Conservation (phyloP, 2,888 invertebrate species). For the Emmelina monodactyla region DNA sequence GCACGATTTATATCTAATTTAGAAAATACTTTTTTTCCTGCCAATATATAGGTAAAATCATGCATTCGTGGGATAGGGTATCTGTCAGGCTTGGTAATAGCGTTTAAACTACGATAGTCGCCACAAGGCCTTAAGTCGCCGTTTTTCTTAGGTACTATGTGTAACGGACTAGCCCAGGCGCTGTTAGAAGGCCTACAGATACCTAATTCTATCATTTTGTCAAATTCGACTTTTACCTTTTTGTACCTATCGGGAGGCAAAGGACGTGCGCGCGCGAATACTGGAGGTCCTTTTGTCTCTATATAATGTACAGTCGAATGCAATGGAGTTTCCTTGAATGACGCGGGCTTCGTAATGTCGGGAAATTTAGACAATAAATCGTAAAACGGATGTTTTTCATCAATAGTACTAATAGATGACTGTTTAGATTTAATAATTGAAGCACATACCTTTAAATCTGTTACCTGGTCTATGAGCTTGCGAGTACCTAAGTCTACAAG, state of each 20-base stretch:
- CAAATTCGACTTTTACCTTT: conserved; percentile 8
- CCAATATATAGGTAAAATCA: conserved; percentile 5
- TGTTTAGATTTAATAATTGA: neutral
- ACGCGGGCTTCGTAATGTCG: conserved; percentile 1
- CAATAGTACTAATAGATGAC: neutral
- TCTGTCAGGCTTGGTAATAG: conserved; percentile 9
- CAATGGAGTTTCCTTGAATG: neutral
- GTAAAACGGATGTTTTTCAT: neutral
- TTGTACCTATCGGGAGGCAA: conserved; percentile 9
- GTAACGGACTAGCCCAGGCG: conserved; percentile 16
- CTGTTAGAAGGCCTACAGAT: conserved; percentile 14
- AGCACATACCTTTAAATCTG: conserved; percentile 8
- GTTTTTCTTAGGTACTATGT: conserved; percentile 17
- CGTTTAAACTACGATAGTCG: conserved; percentile 9
- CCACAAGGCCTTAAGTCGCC: conserved; percentile 20
- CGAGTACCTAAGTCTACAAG: too few relatives aligned
- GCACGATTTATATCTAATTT: conserved; percentile 11
- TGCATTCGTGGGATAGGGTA: conserved; percentile 9
- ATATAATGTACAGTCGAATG: conserved; percentile 11
- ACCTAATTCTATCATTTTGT: conserved; percentile 11
- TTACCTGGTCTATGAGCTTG: conserved; percentile 11
- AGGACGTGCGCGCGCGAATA: conserved; percentile 7
- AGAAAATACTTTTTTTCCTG: conserved; percentile 5
- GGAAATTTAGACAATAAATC: neutral
- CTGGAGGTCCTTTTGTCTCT: conserved; percentile 9